Percentiles rank a stretch among this genome's conserved stretches.
These are phyloP conservation scores for Cosmorhoe ocellata DNA, from an alignment of 2,888 invertebrate species.

Conservation along the genomic window DNA sequence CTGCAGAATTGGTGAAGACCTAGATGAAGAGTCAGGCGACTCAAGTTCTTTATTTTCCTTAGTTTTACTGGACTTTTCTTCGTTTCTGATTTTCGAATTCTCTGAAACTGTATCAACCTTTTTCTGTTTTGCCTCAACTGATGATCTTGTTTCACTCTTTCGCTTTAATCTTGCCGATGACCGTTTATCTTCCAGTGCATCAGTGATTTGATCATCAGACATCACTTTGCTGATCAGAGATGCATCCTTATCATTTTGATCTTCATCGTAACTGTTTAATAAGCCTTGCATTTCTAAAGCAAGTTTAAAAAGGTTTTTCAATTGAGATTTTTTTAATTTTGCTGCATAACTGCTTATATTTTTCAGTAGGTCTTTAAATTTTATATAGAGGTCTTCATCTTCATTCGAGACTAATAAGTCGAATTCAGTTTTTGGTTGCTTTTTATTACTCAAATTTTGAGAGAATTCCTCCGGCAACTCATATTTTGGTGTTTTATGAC, in stretches of 20 bases:
- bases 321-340: conserved; percentile 39
- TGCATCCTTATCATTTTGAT: conserved; percentile 19
- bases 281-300: conserved; percentile 56
- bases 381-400: conserved; percentile 41
- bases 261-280: conserved; percentile 42
- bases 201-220: conserved; percentile 44
- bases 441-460: conserved; percentile 8
- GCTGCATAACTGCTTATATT: conserved; percentile 47
- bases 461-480: conserved; percentile 34
- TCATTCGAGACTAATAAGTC: neutral
- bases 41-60: conserved; percentile 23
- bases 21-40: conserved; percentile 7
- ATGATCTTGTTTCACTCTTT: conserved; percentile 33
- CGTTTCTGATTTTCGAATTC: conserved; percentile 11
- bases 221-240: conserved; percentile 27
- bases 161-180: conserved; percentile 33
- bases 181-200: conserved; percentile 37
- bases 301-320: conserved; percentile 48
- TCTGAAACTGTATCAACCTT: conserved; percentile 3
- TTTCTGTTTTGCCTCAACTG: conserved; percentile 34
- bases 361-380: conserved; percentile 55
- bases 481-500: conserved; percentile 42
- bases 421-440: neutral
- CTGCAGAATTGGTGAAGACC: neutral
- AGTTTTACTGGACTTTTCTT: conserved; percentile 7